These are phyloP conservation scores for Chelmon rostratus DNA, from an alignment of 2,797 vertebrate genomes.

Conservation along the genomic window DNA sequence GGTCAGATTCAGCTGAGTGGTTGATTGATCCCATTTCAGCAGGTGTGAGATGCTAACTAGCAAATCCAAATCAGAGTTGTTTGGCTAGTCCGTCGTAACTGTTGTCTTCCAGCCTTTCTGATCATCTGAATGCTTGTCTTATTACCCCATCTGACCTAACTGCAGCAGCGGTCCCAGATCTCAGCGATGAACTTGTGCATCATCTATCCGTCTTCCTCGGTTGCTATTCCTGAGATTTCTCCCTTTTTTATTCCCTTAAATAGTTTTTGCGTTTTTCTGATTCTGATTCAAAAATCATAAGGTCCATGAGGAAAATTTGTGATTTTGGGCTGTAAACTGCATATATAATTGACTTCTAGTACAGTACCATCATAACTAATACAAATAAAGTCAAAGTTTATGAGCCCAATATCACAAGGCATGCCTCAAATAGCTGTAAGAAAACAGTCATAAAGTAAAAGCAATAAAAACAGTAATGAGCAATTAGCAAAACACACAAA, in stretches of 20 bases:
- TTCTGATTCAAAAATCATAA: too few relatives aligned
- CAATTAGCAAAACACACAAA: too few relatives aligned
- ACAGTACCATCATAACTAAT: too few relatives aligned
- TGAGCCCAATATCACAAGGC: too few relatives aligned
- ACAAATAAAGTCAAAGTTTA: too few relatives aligned
- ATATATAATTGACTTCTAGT: background rate
- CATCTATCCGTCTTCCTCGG: background rate
- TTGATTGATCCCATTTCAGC: background rate
- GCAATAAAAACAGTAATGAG: too few relatives aligned
- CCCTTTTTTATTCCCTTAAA: too few relatives aligned
- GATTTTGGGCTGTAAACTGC: background rate
- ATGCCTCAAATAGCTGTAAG: too few relatives aligned
- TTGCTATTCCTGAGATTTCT: too few relatives aligned
- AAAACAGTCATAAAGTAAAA: too few relatives aligned
- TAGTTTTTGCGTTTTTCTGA: too few relatives aligned
- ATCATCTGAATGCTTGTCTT: too few relatives aligned
- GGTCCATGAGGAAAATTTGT: background rate
- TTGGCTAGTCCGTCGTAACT: background rate
- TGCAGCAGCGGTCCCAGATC: background rate
- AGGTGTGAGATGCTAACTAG: background rate
- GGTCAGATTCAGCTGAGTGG: background rate
- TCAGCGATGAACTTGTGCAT: background rate
- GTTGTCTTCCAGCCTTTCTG: background rate
- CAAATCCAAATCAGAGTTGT: background rate
- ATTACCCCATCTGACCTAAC: background rate